phyloP scores from a whole-genome alignment of 64 coral and sea anemone species.

The Pachyseris speciosa region DNA sequence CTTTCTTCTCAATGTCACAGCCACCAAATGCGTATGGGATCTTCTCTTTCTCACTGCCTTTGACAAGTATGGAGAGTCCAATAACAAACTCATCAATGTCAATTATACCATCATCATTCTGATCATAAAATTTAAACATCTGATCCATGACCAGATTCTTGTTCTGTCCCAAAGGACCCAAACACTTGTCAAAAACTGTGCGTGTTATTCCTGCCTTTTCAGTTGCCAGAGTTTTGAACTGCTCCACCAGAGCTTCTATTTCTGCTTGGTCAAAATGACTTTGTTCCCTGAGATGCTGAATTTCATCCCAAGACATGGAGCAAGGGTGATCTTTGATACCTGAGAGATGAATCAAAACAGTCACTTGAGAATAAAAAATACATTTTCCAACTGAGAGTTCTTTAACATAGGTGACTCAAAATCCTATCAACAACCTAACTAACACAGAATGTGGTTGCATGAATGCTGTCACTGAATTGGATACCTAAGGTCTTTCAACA shows the following conservation, averaged over 20 bases:
- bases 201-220: slow-evolving; percentile 82
- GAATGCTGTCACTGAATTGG: too few relatives aligned
- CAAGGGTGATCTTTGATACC: slow-evolving; percentile 88
- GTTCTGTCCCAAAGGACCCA: slow-evolving; percentile 90
- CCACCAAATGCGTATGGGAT: slow-evolving; percentile 91
- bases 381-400: too few relatives aligned
- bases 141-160: slow-evolving; percentile 96
- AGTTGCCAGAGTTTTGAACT: slow-evolving; percentile 92
- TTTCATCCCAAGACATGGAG: slow-evolving; percentile 81
- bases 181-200: slow-evolving; percentile 92
- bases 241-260: slow-evolving; percentile 91
- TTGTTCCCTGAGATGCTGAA: slow-evolving; percentile 72
- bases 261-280: slow-evolving; percentile 93
- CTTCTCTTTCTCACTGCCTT: slow-evolving; percentile 97
- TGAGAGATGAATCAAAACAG: slow-evolving; percentile 29
- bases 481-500: too few relatives aligned
- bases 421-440: too few relatives aligned
- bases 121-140: slow-evolving; percentile 99
- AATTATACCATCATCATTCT: slow-evolving; percentile 85
- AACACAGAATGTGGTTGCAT: too few relatives aligned
- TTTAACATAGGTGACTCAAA: too few relatives aligned
- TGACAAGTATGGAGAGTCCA: slow-evolving; percentile 91
- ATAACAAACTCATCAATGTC: slow-evolving; percentile 92
- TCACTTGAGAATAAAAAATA: not conserved
- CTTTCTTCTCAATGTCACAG: slow-evolving; percentile 93